These are phyloP conservation scores for Dexiosoma caninum DNA, from an alignment of 2,888 invertebrate species.

Conservation along the genomic window DNA sequence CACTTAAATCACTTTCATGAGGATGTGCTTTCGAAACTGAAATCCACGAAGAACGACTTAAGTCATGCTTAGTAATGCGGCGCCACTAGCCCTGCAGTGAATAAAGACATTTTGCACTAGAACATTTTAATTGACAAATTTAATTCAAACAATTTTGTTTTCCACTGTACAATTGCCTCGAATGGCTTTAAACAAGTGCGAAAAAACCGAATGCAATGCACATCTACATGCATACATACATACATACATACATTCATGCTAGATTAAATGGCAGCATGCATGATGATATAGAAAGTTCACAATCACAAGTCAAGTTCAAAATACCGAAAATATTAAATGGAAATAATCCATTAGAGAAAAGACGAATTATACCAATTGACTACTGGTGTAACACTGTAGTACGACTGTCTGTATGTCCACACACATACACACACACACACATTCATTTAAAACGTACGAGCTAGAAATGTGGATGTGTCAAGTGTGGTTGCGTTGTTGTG, in stretches of 20 bases:
- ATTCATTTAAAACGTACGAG: no score
- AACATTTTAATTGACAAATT: no score
- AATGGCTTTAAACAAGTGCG: constrained; percentile 22
- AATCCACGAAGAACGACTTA: no score
- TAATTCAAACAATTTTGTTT: background rate
- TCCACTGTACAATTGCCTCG: background rate
- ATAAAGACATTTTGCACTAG: no score
- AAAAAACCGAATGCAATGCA: background rate
- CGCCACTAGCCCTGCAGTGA: no score
- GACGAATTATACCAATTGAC: constrained; percentile 62
- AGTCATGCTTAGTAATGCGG: no score
- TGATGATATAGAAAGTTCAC: constrained; percentile 49
- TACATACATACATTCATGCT: background rate
- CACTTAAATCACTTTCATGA: no score
- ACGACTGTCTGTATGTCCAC: background rate
- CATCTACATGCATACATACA: background rate
- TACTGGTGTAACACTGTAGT: constrained; percentile 51
- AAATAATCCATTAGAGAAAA: constrained; percentile 61
- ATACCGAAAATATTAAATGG: constrained; percentile 58
- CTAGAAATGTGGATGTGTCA: constrained; percentile 13
- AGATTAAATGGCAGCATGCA: constrained; percentile 24
- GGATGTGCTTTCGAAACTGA: no score
- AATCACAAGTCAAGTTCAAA: constrained; percentile 60
- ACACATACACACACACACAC: background rate
- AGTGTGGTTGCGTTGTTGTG: constrained; percentile 6